phyloP scores from a whole-genome alignment of 2,888 invertebrate genomes.

The Heterodera filipjevi region DNA sequence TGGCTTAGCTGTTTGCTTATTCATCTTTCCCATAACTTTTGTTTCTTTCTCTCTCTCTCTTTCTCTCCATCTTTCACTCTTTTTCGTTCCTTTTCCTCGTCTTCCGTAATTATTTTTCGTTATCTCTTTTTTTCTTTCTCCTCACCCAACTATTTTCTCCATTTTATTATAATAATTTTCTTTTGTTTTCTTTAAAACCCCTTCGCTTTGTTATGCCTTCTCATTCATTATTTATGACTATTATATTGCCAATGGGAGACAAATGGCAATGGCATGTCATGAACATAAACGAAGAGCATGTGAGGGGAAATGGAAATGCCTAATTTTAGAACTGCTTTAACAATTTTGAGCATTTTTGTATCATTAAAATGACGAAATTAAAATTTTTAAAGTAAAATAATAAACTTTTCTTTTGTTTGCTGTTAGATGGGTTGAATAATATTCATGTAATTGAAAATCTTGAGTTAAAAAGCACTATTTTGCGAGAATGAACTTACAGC shows the following conservation, averaged over 20 bases:
- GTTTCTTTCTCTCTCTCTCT: background rate
- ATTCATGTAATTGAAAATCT: too few relatives aligned
- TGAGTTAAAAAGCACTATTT: too few relatives aligned
- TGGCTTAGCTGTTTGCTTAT: background rate
- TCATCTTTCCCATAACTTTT: background rate
- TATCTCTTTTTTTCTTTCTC: background rate
- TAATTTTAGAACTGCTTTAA: background rate
- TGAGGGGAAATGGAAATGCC: background rate
- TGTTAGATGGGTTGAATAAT: too few relatives aligned
- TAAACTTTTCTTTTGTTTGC: too few relatives aligned
- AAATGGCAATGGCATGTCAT: constrained; percentile 5
- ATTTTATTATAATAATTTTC: constrained; percentile 27
- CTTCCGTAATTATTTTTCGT: constrained; percentile 6
- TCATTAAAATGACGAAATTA: background rate
- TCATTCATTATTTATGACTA: constrained; percentile 15
- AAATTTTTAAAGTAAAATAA: background rate
- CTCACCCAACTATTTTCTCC: background rate
- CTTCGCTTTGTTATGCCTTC: constrained; percentile 26
- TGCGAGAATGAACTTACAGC: too few relatives aligned
- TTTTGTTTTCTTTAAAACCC: constrained; percentile 13
- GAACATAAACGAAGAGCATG: background rate
- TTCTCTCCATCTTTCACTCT: background rate
- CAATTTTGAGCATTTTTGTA: background rate
- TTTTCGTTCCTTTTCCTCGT: background rate
- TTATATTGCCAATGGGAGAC: background rate